Conservation (phyloP, 2,797 vertebrate species). For the Cuniculus paca region DNA sequence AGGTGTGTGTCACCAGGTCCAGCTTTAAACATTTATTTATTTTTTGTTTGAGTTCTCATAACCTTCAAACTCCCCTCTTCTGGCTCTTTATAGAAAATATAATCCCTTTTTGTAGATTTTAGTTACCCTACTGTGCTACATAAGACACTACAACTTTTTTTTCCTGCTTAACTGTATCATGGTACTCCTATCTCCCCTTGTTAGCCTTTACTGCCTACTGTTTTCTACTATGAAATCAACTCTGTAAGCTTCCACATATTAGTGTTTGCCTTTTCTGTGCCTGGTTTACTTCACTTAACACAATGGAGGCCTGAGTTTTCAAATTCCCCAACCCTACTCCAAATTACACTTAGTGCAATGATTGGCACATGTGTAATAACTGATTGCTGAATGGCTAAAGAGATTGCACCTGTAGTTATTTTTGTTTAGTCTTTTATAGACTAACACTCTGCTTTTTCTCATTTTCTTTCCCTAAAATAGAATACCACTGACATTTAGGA, state of each 20-base stretch:
- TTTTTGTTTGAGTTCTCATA: neutral
- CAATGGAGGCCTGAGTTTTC: neutral
- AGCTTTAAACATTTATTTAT: neutral
- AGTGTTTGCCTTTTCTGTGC: neutral
- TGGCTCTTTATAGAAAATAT: neutral
- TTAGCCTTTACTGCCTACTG: neutral
- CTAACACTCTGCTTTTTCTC: conserved; percentile 35
- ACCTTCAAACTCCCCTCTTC: neutral
- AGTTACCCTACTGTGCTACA: neutral
- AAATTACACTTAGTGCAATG: neutral
- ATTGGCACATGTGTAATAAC: conserved; percentile 8
- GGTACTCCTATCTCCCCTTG: neutral
- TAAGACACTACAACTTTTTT: neutral
- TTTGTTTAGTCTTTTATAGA: conserved; percentile 57
- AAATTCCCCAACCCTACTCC: neutral
- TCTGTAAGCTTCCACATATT: no score
- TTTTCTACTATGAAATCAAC: neutral
- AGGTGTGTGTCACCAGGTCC: no score
- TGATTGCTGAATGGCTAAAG: neutral
- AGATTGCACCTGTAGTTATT: conserved; percentile 16
- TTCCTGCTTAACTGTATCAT: neutral
- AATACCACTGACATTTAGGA: conserved; percentile 77
- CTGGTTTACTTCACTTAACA: neutral
- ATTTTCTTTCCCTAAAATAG: conserved; percentile 64
- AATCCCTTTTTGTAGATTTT: neutral